Conservation (phyloP, 37 sponge, comb jelly and placozoan species). For the Hormiphora californensis region DNA sequence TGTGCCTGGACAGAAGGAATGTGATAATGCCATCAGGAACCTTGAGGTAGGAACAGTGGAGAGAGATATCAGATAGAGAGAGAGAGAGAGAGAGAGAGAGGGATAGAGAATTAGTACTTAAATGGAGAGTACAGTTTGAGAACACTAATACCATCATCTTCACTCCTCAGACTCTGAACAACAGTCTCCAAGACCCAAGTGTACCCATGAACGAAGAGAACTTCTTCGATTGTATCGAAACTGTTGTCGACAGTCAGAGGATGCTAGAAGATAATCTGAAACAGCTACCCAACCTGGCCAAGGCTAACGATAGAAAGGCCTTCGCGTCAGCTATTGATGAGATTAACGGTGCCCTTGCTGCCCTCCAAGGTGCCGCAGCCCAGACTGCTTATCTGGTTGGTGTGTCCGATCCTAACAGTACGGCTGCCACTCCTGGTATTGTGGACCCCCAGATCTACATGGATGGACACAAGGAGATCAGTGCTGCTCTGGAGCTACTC, state of each 20-base stretch:
- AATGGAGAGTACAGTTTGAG: not conserved
- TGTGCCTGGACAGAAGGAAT: conserved; percentile 94
- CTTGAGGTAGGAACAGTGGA: conserved; percentile 85
- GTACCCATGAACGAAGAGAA: conserved; percentile 84
- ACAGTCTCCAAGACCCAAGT: conserved; percentile 70
- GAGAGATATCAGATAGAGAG: too few species aligned
- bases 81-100: not conserved
- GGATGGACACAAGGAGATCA: conserved; percentile 57
- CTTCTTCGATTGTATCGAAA: conserved; percentile 93
- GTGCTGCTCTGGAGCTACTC: conserved; percentile 52
- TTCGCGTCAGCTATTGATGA: conserved; percentile 32
- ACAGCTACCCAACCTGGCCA: conserved; percentile 39
- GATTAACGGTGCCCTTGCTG: conserved; percentile 20
- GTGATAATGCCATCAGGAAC: conserved; percentile 93
- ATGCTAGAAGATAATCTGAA: conserved; percentile 50
- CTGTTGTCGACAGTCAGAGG: conserved; percentile 72
- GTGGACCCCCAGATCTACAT: conserved; percentile 60
- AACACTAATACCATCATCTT: not conserved
- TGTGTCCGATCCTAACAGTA: conserved; percentile 83
- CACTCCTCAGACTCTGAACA: conserved; percentile 52
- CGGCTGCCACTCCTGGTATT: conserved; percentile 70
- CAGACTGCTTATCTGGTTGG: conserved; percentile 92
- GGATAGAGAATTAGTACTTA: not conserved
- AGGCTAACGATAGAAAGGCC: conserved; percentile 32
- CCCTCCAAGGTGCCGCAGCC: conserved; percentile 13